Base-by-base conservation (phyloP, 1,140 invertebrate species). In the Mamestra configurata region DNA sequence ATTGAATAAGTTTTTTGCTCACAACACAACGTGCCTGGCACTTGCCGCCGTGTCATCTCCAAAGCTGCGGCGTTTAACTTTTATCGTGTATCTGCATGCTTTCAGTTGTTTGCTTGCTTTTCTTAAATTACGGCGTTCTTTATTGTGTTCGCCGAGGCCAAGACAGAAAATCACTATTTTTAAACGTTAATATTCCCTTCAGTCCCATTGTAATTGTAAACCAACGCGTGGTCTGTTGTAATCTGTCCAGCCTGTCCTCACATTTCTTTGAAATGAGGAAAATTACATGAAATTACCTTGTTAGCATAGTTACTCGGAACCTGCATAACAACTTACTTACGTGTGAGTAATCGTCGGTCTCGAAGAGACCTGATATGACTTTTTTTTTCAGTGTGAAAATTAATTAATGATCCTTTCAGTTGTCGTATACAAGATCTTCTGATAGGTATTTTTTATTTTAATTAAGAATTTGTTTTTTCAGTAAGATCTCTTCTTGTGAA, bases 201-300 rank as follows among this genome's bases (percentile, higher is more conserved):
- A 15, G 10, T 13, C 1, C 7, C 11, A 46, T 46, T 51, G 15
- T 51, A 20, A 18, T 53, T 10, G n/a, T 37, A 35, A 18, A 64
- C 7, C 40, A 64, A 37, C 31, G 18, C 31, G 31, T 40, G 18
- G 31, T 55, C 53, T 24, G 31, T n/a, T 37, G 20, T 22, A 40
- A 64, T 64, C 59, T 20, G 59, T 64, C 11, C 31, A n/a, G 18
- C 59, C 59, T 64, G 59, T 64, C 59, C 18, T 64, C 59, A 37
- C 59, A 64, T 64, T 64, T 64, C 59, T 37, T 64, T 64, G 59
- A 64, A 64, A 64, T 40, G 18, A 64, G 59, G 59, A 64, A 64
- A 64, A 64, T 20, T 64, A 35, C 59, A 40, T 20, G 0, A 37
- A 64, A 64, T 64, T 64, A 64, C 35, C 59, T 64, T 64, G 59